phyloP scores from a whole-genome alignment of 1,140 invertebrate genomes.

The Eulimnadia texana region DNA sequence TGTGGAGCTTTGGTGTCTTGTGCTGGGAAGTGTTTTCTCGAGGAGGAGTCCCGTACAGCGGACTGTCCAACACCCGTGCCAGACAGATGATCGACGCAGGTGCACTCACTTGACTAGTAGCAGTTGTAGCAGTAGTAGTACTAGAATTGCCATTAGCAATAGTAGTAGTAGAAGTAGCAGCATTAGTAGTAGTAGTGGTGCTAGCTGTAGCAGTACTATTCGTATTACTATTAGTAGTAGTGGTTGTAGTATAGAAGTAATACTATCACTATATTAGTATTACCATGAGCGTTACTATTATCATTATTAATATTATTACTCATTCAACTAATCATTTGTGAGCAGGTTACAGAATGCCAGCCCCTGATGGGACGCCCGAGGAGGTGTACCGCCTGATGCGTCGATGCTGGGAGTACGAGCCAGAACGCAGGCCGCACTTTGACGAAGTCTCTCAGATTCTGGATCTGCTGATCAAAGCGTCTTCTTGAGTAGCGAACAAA shows the following conservation, averaged over 20 bases:
- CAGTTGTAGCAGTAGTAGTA: too few species aligned
- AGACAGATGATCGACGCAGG: constrained; percentile 85
- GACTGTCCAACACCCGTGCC: constrained; percentile 81
- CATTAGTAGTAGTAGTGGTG: too few species aligned
- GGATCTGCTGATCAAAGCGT: constrained; percentile 8
- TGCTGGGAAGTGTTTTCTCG: constrained; percentile 94
- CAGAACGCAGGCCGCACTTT: constrained; percentile 81
- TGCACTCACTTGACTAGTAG: constrained; percentile 34
- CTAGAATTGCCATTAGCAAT: too few species aligned
- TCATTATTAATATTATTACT: constrained; percentile 1
- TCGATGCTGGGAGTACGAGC: constrained; percentile 83
- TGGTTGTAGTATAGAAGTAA: too few species aligned
- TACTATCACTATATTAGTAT: too few species aligned
- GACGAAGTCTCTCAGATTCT: constrained; percentile 53
- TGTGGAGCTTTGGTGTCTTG: constrained; percentile 95
- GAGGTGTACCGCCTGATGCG: constrained; percentile 83
- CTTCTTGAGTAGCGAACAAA: too few species aligned
- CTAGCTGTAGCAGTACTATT: too few species aligned
- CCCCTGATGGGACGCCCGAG: constrained; percentile 71
- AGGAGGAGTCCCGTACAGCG: constrained; percentile 82
- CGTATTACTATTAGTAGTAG: too few species aligned
- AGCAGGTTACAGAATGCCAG: constrained; percentile 80
- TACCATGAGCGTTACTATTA: not conserved
- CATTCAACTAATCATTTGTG: constrained; percentile 13
- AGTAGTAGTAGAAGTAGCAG: too few species aligned